phyloP scores from a whole-genome alignment of 2,797 vertebrate species.

The Sphaeramia orbicularis region DNA sequence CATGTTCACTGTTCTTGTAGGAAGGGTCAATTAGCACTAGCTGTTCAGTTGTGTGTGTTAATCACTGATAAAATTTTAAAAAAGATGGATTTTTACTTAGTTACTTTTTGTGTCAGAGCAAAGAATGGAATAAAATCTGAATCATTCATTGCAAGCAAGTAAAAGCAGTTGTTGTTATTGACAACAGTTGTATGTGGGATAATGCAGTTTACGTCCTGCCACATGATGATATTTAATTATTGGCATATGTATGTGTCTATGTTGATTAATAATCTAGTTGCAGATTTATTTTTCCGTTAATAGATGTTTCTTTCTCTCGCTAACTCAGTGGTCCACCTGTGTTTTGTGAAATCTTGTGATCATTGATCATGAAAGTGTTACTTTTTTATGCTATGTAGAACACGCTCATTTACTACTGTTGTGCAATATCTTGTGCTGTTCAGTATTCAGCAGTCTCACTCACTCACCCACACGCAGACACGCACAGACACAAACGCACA shows the following conservation, averaged over 20 bases:
- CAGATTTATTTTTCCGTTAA: too few species aligned
- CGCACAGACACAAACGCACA: constrained; percentile 16
- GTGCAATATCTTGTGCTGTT: constrained; percentile 53
- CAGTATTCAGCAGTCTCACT: constrained; percentile 52
- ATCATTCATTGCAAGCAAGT: background rate
- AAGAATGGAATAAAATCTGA: background rate
- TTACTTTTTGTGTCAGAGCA: background rate
- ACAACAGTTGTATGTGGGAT: background rate
- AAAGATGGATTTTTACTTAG: too few species aligned
- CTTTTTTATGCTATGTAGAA: constrained; percentile 17
- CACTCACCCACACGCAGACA: constrained; percentile 59
- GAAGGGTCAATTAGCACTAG: too few species aligned
- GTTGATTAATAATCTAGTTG: too few species aligned
- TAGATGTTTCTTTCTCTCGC: background rate
- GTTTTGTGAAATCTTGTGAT: background rate
- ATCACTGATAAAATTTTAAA: background rate
- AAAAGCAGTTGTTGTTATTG: background rate
- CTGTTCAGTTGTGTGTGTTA: background rate
- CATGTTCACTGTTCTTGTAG: too few species aligned
- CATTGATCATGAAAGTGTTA: background rate
- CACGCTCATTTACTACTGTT: constrained; percentile 26
- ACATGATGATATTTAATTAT: too few species aligned
- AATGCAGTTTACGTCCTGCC: background rate
- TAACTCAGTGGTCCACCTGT: background rate
- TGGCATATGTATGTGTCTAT: too few species aligned